Percentiles rank a stretch among this genome's conserved stretches.
Evolutionary conservation across 2,113 vertebrate genomes (phyloP).

Genomic region (Colius striatus): DNA sequence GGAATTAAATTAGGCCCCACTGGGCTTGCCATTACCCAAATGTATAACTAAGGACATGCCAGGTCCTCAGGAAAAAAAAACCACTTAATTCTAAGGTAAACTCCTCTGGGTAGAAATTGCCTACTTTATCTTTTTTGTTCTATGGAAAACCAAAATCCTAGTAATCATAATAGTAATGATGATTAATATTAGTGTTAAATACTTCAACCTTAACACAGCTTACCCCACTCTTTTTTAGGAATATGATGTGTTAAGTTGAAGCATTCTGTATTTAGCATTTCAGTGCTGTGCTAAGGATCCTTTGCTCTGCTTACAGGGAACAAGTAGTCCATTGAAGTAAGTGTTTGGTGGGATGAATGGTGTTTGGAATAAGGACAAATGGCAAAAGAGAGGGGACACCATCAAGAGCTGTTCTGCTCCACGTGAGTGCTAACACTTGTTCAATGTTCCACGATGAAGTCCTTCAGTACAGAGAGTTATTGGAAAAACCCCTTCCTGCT

Average conservation of each 20-base stretch:
- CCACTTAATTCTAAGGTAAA: background rate
- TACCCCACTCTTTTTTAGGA: background rate
- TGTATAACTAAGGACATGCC: background rate
- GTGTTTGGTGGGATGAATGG: background rate
- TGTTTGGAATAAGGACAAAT: background rate
- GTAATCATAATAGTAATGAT: background rate
- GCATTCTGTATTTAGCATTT: background rate
- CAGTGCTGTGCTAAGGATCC: background rate
- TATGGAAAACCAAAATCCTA: background rate
- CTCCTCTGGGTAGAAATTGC: background rate
- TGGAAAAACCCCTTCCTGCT: background rate
- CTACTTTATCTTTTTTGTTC: background rate
- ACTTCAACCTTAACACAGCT: background rate
- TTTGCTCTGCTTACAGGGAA: background rate
- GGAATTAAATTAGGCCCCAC: background rate
- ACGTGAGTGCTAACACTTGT: background rate
- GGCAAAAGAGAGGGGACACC: background rate
- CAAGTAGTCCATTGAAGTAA: background rate
- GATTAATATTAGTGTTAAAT: background rate
- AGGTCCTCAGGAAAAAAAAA: conserved; percentile 24
- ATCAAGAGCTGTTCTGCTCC: background rate
- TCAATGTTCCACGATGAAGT: background rate
- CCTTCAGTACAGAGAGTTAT: background rate
- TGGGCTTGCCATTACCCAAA: background rate
- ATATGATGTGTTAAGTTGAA: background rate